Percentiles rank a stretch among this genome's conserved stretches.
Evolutionary conservation across 2,888 invertebrate genomes (phyloP).

Genomic region (Cantharis rufa): DNA sequence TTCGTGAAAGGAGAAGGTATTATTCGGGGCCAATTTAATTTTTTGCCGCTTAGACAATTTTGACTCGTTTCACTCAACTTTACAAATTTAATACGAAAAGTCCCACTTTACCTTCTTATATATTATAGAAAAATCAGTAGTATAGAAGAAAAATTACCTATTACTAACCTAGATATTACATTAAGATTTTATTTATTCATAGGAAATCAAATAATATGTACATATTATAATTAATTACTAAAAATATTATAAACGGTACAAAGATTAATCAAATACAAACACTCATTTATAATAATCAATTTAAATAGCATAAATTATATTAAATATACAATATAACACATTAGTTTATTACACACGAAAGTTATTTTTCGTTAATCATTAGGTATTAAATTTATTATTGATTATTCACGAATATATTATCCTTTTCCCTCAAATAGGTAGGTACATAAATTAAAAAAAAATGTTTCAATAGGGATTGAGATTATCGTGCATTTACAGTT

Average conservation of each 20-base stretch:
- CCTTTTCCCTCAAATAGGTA: not conserved
- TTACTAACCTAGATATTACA: too few relatives aligned
- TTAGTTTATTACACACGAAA: not conserved
- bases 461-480: too few relatives aligned
- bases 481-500: too few relatives aligned
- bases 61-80: too few relatives aligned
- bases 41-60: too few relatives aligned
- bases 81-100: too few relatives aligned
- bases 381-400: not conserved
- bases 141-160: too few relatives aligned
- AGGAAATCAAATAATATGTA: not conserved
- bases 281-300: not conserved
- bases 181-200: not conserved
- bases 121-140: too few relatives aligned
- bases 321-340: not conserved
- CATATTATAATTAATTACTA: not conserved
- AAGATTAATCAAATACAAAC: not conserved
- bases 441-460: not conserved
- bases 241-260: not conserved
- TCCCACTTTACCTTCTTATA: too few relatives aligned
- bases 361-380: not conserved
- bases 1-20: too few relatives aligned
- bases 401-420: not conserved
- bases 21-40: too few relatives aligned
- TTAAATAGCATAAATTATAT: not conserved